Evolutionary conservation across 2,797 vertebrate genomes (phyloP).

Genomic region (Dermochelys coriacea): DNA sequence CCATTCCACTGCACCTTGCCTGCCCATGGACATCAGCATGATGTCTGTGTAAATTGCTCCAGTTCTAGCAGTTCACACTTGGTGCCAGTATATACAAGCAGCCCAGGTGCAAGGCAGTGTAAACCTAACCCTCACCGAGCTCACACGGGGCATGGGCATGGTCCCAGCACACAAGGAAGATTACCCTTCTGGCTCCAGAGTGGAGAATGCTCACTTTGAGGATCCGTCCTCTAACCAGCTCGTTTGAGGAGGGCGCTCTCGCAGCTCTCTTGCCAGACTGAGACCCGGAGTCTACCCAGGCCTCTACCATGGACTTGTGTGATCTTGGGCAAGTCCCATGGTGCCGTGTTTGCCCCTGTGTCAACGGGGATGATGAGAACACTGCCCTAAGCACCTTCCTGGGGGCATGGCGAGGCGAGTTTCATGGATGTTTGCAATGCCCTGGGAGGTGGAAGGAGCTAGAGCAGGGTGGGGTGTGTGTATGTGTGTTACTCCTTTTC

Average conservation of each 20-base stretch:
- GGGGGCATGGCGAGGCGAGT: too few species aligned
- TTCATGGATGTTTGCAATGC: not conserved
- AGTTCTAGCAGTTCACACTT: not conserved
- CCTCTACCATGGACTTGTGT: not conserved
- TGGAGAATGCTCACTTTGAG: not conserved
- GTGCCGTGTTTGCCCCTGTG: not conserved
- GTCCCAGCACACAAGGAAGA: not conserved
- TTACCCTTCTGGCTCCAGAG: not conserved
- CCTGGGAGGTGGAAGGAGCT: not conserved
- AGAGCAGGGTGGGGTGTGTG: too few species aligned
- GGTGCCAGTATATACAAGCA: not conserved
- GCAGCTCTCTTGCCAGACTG: not conserved
- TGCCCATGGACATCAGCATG: too few species aligned
- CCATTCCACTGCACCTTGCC: too few species aligned
- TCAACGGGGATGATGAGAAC: too few species aligned
- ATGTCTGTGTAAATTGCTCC: not conserved
- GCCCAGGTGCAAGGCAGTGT: accelerated
- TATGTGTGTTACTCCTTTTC: not conserved
- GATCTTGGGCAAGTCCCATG: not conserved
- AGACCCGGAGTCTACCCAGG: too few species aligned
- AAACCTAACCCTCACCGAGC: accelerated
- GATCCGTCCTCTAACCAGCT: not conserved
- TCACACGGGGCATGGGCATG: accelerated
- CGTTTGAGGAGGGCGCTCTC: too few species aligned
- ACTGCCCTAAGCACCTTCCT: too few species aligned